Percentiles rank a stretch among this genome's conserved stretches.
Conservation (phyloP, 2,113 vertebrate species). For the Noturus placidus region DNA sequence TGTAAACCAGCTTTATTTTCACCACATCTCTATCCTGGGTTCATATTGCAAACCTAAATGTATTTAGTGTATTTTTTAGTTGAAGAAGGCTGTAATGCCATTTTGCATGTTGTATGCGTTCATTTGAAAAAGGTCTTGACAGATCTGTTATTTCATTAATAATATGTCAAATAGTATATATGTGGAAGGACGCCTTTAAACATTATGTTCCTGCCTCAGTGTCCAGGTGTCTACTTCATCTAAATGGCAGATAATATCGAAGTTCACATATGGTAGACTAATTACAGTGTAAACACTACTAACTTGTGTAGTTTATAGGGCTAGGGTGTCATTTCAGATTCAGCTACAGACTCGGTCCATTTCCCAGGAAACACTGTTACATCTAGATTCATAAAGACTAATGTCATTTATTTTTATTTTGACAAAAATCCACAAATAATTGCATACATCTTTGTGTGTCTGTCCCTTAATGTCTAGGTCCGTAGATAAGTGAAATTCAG, state of each 20-base stretch:
- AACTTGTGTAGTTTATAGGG: slow-evolving; percentile 5
- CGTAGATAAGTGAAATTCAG: background rate
- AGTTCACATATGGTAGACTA: background rate
- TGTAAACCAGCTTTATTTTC: background rate
- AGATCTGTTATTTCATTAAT: background rate
- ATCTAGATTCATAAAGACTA: background rate
- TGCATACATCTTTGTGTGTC: background rate
- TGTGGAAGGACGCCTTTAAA: background rate
- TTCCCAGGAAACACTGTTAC: background rate
- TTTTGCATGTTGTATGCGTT: background rate
- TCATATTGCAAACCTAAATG: background rate
- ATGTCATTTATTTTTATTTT: background rate
- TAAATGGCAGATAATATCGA: slow-evolving; percentile 6
- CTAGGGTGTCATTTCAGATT: background rate
- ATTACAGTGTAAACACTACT: slow-evolving; percentile 5
- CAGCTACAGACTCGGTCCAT: background rate
- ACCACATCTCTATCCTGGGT: background rate
- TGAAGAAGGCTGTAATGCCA: background rate
- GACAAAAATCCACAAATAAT: background rate
- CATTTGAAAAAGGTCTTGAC: background rate
- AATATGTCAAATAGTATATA: background rate
- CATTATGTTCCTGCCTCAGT: background rate
- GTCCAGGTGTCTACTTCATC: slow-evolving; percentile 11
- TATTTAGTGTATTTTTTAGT: background rate
- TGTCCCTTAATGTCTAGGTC: background rate